phyloP scores from a whole-genome alignment of 2,797 vertebrate species.

The Phrynocephalus forsythii region DNA sequence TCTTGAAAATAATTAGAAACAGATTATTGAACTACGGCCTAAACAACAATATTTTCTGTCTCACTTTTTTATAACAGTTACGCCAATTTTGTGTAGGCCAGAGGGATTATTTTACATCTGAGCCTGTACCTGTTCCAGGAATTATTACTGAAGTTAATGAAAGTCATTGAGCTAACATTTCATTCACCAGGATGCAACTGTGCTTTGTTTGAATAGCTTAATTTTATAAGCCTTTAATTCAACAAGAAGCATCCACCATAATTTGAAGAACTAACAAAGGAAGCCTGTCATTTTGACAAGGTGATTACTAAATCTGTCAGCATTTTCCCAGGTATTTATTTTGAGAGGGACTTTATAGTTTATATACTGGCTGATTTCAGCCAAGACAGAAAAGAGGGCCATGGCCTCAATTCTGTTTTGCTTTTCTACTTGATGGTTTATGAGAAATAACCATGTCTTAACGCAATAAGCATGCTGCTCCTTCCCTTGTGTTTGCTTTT shows the following conservation, averaged over 20 bases:
- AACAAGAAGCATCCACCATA: slow-evolving; percentile 3
- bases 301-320: slow-evolving; percentile 15
- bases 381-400: not conserved
- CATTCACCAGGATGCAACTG: slow-evolving; percentile 6
- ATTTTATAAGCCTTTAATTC: slow-evolving; percentile 25
- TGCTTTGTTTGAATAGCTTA: not conserved
- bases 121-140: not conserved
- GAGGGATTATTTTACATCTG: not conserved
- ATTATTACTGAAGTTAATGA: not conserved
- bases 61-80: slow-evolving; percentile 13
- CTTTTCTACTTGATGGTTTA: slow-evolving; percentile 33
- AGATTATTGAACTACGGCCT: not conserved
- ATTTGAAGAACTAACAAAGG: slow-evolving; percentile 35
- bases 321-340: slow-evolving; percentile 3
- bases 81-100: slow-evolving; percentile 15
- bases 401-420: slow-evolving; percentile 8
- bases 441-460: slow-evolving; percentile 9
- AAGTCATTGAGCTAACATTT: not conserved
- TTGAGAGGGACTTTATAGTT: slow-evolving; percentile 10
- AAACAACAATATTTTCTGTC: not conserved
- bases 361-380: slow-evolving; percentile 19
- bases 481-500: slow-evolving; percentile 13
- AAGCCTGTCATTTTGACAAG: slow-evolving; percentile 25
- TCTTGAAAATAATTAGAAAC: not conserved
- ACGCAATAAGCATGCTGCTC: not conserved